Base-by-base conservation (phyloP, 92 coral and sea anemone species). In the Epizoanthus illoricatus region DNA sequence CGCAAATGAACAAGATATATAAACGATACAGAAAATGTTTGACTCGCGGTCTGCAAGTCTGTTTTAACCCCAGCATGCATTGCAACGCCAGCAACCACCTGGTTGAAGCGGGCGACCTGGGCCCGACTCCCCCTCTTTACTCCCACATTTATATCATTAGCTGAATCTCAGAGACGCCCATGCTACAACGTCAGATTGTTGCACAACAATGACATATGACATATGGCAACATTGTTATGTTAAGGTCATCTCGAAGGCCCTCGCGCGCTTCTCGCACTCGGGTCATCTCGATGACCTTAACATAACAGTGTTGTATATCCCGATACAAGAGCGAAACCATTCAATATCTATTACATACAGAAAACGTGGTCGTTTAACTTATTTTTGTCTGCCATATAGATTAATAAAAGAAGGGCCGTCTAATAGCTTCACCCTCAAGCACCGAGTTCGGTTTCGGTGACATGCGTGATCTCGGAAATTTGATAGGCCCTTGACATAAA, bases 1-100 rank as follows among this genome's bases (percentile, higher is more conserved):
- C 87, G 28, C 89, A 89, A 85, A 85, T 85, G 89, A 76, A 85
- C 89, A 89, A 82, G 86, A 81, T 74, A 85, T 71, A 71, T 47
- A 60, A 75, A 63, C 45, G 61, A 63, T 78, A 78, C 60, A 78
- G 71, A 78, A 78, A 61, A 21, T 62, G 54, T 19, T 19, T 28
- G n/a, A 71, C 59, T 63, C 64, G 71, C 71, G 71, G 82, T 78
- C 60, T 78, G 71, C 71, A 78, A 76, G 65, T 63, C 82, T 63
- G 82, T 43, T 67, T 68, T 59, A 43, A 24, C 45, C 82, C 82
- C 82, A 43, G 39, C 42, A 78, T 78, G 82, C 82, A 78, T 62
- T 62, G 70, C 71, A 59, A 64, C 71, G 23, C 19, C 58, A 20
- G 4, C 56, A 70, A 63, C 71, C 82, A 78, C 57, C 82, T 78